Base-by-base conservation (phyloP, 2,113 vertebrate genomes). In the Callionymus lyra region DNA sequence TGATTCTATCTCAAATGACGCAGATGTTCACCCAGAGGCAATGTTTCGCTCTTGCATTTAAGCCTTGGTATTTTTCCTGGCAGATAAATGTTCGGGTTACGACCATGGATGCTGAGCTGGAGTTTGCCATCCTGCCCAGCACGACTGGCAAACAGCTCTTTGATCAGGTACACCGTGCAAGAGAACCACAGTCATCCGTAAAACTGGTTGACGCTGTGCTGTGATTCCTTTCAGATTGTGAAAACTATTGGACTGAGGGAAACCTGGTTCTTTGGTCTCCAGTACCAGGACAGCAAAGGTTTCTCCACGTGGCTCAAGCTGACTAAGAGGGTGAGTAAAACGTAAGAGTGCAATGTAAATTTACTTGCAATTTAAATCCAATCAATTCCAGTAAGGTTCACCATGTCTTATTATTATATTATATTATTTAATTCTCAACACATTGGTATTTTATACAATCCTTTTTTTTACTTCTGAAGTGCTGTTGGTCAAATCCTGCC, bases 201-300 rank as follows among this genome's bases (percentile, higher is more conserved):
- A 37, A 12, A 9, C 16, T 34, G 12, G 13, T 56, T 16, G 4
- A 8, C 50, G 32, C 59, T 12, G 34, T 73, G 31, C 12, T 38
- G 1, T 54, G 47, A 12, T 4, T 31, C 13, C 16, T 34, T 71
- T 31, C 49, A 98, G 94, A 88, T 98, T 12, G 93, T 98, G 73
- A 95, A 97, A 79, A 98, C 93, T 0, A 97, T 97, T 13, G 94
- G 94, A 31, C 82, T 98, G 37, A 85, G 94, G 53, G 94, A 98
- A 70, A 91, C 94, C 38, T 98, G 94, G 94, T 98, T 93, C 82
- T 98, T 97, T 56, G 94, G 94, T 44, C 89, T 98, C 32, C 94
- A 97, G 65, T 98, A 96, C 67, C 90, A 92, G 56, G 94, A 98
- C 71, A 95, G 91, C 59, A 98, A 97, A 71, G 86, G 90, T 45